Conservation (phyloP, 2,113 vertebrate species). For the Clinocottus analis region DNA sequence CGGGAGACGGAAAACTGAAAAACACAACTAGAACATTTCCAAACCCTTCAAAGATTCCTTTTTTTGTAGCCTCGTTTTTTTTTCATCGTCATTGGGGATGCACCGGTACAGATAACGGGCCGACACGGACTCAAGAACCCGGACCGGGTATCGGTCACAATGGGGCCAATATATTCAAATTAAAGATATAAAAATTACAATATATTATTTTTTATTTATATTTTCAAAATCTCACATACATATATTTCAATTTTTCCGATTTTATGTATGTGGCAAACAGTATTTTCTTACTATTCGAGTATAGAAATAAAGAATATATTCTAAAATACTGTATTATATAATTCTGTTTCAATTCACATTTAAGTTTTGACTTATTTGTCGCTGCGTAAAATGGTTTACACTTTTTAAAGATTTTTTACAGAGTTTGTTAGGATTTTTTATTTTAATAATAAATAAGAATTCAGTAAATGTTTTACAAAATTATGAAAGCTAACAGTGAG, state of each 20-base stretch:
- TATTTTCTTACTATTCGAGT: too few relatives aligned
- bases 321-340: not conserved
- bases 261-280: too few relatives aligned
- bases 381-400: too few relatives aligned
- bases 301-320: too few relatives aligned
- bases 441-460: not conserved
- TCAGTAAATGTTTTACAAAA: not conserved
- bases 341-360: not conserved
- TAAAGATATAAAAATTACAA: too few relatives aligned
- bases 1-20: not conserved
- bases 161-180: not conserved
- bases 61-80: not conserved
- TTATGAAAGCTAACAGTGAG: not conserved
- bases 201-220: too few relatives aligned
- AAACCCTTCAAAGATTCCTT: not conserved
- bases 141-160: not conserved
- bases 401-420: not conserved
- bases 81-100: not conserved
- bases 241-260: too few relatives aligned
- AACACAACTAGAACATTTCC: not conserved
- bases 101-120: not conserved
- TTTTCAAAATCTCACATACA: too few relatives aligned
- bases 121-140: not conserved
- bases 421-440: not conserved
- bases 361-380: not conserved